A percentile compares a stretch with the other conserved stretches of the same genome.
These are phyloP conservation scores for Gallinago jamesoni DNA, from an alignment of 2,113 vertebrate species.

Conservation along the genomic window DNA sequence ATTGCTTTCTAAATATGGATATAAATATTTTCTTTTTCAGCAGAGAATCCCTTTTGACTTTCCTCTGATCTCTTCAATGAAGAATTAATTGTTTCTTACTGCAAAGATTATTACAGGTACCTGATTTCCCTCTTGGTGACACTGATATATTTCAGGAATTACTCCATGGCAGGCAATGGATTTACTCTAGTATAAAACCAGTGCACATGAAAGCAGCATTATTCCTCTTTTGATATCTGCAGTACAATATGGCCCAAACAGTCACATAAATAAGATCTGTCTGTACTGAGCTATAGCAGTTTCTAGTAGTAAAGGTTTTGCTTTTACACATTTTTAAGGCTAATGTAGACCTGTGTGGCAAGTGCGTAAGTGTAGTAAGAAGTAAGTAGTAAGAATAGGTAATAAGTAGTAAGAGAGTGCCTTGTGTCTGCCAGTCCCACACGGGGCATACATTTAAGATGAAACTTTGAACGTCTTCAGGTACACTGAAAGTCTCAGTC, in stretches of 20 bases:
- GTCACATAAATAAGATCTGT: not conserved
- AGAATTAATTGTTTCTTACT: not conserved
- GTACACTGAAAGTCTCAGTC: not conserved
- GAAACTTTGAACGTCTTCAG: not conserved
- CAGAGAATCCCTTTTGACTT: not conserved
- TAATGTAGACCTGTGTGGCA: not conserved
- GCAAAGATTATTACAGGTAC: not conserved
- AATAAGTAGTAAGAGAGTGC: no score
- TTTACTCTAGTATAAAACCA: not conserved
- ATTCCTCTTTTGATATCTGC: not conserved
- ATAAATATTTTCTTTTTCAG: not conserved
- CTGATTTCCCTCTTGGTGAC: not conserved
- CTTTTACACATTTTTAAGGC: not conserved
- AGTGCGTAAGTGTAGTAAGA: not conserved
- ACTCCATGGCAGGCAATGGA: not conserved
- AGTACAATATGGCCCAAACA: not conserved
- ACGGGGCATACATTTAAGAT: not conserved
- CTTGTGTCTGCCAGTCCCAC: not conserved
- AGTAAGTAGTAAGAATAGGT: no score
- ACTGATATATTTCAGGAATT: not conserved
- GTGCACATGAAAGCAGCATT: not conserved
- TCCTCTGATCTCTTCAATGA: not conserved
- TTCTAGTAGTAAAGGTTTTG: not conserved
- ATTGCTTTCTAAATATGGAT: not conserved
- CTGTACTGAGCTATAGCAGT: not conserved